These are phyloP conservation scores for Galagoides demidoff DNA, from an alignment of 2,797 vertebrate species.

Conservation along the genomic window DNA sequence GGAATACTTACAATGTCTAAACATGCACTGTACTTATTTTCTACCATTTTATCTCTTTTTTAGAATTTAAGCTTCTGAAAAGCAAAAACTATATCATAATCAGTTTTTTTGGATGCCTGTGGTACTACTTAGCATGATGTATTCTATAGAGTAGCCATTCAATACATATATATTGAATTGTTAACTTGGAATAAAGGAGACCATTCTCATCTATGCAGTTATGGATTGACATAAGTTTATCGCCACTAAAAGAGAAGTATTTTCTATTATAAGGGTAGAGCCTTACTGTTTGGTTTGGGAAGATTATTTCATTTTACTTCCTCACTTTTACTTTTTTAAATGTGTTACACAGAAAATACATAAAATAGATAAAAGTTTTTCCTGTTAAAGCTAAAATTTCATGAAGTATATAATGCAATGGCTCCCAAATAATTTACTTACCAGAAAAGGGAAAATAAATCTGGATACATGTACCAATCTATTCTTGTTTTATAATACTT, in stretches of 20 bases:
- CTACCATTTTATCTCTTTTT: neutral
- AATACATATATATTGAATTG: neutral
- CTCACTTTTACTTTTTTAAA: neutral
- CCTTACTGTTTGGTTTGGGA: neutral
- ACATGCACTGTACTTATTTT: neutral
- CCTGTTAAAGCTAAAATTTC: constrained; percentile 21
- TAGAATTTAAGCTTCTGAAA: neutral
- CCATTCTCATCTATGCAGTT: neutral
- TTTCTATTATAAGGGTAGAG: neutral
- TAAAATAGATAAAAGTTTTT: neutral
- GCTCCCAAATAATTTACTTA: neutral
- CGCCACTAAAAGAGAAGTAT: neutral
- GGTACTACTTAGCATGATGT: neutral
- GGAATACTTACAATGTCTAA: neutral
- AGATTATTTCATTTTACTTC: neutral
- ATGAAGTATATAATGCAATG: neutral
- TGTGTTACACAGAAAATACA: neutral
- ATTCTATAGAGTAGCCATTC: neutral
- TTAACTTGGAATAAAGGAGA: neutral
- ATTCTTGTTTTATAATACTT: constrained; percentile 43
- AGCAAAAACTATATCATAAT: neutral
- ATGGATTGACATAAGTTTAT: neutral
- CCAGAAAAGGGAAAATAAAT: constrained; percentile 55
- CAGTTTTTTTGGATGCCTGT: neutral
- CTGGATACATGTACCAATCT: constrained; percentile 41